Evolutionary conservation across 2,797 vertebrate genomes (phyloP), one percentile per base, ranked within the genome.

Genomic region (Acrossocheilus wenchowensis): DNA sequence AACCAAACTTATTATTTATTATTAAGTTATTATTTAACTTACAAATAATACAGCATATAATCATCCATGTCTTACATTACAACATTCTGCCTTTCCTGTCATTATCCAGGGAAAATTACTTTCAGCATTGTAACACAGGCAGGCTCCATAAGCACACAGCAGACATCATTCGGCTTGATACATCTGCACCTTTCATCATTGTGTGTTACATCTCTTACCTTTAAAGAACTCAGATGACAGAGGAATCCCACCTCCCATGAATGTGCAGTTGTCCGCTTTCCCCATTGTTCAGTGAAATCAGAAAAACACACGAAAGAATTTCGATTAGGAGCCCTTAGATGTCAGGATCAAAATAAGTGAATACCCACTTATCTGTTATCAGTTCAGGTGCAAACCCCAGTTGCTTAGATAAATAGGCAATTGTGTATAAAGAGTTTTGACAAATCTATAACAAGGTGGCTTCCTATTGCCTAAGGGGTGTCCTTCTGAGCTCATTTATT

Each of bases 151-250:
- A 73, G n/a, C 60, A 26, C 43, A 39, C 21, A 17, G 7, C 15
- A 69, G 23, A 78, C 48, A 82, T 41, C 0, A 11, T 48, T 50
- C 36, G 5, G 43, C 1, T 75, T 19, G 2, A 45, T 52, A 34
- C 23, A 21, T 52, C 9, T 17, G 17, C 34, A 78, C 6, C 54
- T 41, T 80, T 79, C 48, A n/a, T 26, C 17, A 43, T 80, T 26
- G 14, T 52, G 52, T 72, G 77, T 52, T 78, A 54, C 66, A 85
- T 30, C 34, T 41, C 86, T 92, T 87, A 96, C 96, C 95, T 83
- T 91, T 93, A 87, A 96, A 95, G 82, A 96, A 93, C 21, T 96
- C 92, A 0, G 94, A 95, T 0, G 96, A 96, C 78, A 96, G 89
- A 34, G 95, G 95, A 83, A 96, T 95, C 78, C 94, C 95, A 34